A percentile compares a stretch with the other conserved stretches of the same genome.
Conservation (phyloP, 2,113 vertebrate species). For the Oreamnos americanus region DNA sequence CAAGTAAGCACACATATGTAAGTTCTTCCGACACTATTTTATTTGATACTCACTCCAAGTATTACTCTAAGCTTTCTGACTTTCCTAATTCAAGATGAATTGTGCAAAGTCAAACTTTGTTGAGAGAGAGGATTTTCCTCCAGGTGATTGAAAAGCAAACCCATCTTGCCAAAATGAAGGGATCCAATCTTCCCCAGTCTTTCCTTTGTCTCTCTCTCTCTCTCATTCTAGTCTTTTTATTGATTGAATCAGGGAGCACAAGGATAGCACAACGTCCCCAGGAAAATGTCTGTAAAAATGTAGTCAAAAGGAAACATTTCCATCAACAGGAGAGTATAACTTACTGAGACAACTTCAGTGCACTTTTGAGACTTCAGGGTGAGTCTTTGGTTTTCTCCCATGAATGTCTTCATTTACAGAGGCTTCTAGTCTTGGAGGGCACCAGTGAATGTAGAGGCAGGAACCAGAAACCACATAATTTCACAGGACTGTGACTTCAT, state of each 20-base stretch:
- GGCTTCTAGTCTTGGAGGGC: neutral
- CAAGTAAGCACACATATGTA: neutral
- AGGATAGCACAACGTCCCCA: neutral
- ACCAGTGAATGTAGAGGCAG: neutral
- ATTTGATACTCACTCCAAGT: neutral
- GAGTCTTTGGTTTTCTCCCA: neutral
- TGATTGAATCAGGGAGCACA: neutral
- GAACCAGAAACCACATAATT: neutral
- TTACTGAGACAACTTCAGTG: neutral
- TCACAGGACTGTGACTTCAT: neutral
- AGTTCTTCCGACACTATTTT: neutral
- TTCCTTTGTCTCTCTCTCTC: too few relatives aligned
- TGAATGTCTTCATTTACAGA: neutral
- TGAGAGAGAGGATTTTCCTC: neutral
- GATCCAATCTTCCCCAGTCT: neutral
- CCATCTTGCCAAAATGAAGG: neutral
- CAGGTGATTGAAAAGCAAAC: neutral
- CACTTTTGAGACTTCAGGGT: neutral
- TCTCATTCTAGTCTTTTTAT: neutral
- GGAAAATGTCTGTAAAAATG: neutral
- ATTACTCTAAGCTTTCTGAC: neutral
- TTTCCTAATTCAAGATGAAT: constrained; percentile 2
- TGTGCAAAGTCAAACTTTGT: neutral
- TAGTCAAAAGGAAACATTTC: neutral
- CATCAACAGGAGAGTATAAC: neutral